Evolutionary conservation across 2,888 invertebrate genomes (phyloP), one percentile per base, ranked within the genome.

Genomic region (Mesochorus sp.): DNA sequence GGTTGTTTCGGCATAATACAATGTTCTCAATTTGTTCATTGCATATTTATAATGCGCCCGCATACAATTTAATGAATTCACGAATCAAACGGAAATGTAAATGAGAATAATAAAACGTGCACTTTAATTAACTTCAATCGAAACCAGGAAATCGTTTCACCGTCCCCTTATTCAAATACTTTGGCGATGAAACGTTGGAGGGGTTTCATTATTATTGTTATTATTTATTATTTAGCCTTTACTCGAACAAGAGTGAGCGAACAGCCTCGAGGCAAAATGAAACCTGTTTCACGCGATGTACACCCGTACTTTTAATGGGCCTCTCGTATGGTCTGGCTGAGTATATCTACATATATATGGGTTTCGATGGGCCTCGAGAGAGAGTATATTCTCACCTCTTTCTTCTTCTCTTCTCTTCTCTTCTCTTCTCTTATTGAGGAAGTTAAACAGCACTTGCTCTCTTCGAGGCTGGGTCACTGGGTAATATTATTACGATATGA

Each of bases 241-340:
- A 44, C 82, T 84, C 81, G 80, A 24, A 44, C 78, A 74, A 68
- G 79, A 80, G 73, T 61, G 78, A 70, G 70, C 66, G 71, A 72
- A 61, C 51, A 14, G 57, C 42, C 47, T 28, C 44, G 64, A 81
- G 75, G 76, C 55, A 47, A 76, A 76, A 82, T 73, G 80, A 76
- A 84, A 86, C 85, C 84, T 81, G 86, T 85, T 86, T 76, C 37
- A 44, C 70, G 80, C 80, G n/a, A n/a, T 34, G 24, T 66, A 82
- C 81, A 79, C 76, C 81, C 76, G 71, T 64, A 12, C 57, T 47
- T 70, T 84, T 75, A 82, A 82, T 83, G 67, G 82, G 81, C 76
- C 81, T 76, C 79, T 61, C 57, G 47, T 55, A 28, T 6, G 26
- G 21, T 55, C 19, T 70, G 28, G 5, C 34, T 49, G 31, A 10